phyloP scores from a whole-genome alignment of 2,113 vertebrate genomes.

The Sarotherodon lohbergeri region DNA sequence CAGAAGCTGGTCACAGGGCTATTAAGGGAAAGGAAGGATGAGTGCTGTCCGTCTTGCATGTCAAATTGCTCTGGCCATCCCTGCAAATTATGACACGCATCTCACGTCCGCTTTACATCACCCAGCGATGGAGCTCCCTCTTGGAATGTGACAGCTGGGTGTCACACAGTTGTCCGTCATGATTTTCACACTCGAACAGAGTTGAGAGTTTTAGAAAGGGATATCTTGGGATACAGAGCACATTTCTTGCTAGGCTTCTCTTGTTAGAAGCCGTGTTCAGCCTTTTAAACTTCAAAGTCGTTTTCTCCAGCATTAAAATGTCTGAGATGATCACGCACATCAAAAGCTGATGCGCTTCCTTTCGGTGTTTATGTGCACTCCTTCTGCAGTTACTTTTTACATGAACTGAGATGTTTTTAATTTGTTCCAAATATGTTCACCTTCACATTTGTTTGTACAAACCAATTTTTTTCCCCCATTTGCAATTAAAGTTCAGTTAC shows the following conservation, averaged over 20 bases:
- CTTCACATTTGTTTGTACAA: background rate
- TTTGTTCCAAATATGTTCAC: background rate
- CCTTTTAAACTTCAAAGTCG: background rate
- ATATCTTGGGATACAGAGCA: background rate
- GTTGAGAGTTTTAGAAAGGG: background rate
- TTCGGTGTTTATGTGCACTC: background rate
- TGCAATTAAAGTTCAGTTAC: background rate
- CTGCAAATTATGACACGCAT: background rate
- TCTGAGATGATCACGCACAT: background rate
- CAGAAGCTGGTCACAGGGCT: background rate
- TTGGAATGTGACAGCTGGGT: slow-evolving; percentile 42
- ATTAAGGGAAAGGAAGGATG: background rate
- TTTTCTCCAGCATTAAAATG: background rate
- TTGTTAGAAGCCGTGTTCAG: background rate
- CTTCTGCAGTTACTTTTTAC: background rate
- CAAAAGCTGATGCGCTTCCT: background rate
- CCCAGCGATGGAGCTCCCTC: background rate
- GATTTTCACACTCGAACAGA: background rate
- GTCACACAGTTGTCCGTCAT: background rate
- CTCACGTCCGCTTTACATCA: slow-evolving; percentile 14
- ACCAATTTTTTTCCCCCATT: background rate
- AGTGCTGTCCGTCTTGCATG: background rate
- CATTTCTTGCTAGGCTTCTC: background rate
- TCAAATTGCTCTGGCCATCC: background rate
- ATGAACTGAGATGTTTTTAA: background rate